Conservation (phyloP, 2,888 invertebrate genomes). For the Argynnis bischoffii region DNA sequence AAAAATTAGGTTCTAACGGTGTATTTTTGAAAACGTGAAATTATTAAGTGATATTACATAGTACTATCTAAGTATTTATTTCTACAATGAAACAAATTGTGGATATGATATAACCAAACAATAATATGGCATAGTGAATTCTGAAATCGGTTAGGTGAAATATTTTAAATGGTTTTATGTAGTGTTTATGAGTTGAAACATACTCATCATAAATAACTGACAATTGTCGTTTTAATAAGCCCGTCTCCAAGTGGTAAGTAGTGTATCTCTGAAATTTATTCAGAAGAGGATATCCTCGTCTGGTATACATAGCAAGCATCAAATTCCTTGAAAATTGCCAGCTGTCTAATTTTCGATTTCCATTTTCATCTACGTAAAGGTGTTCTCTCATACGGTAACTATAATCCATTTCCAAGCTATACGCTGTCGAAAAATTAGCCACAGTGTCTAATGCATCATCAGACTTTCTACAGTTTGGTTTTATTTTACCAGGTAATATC, state of each 20-base stretch:
- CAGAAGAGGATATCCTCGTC: conserved; percentile 54
- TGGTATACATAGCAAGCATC: conserved; percentile 47
- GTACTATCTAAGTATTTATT: conserved; percentile 13
- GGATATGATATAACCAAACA: conserved; percentile 50
- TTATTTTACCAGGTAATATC: conserved; percentile 47
- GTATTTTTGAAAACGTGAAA: too few relatives aligned
- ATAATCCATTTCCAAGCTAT: conserved; percentile 51
- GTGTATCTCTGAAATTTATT: conserved; percentile 50
- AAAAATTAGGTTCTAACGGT: too few relatives aligned
- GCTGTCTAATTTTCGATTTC: conserved; percentile 49
- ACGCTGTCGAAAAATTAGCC: conserved; percentile 47
- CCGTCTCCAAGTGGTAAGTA: conserved; percentile 53
- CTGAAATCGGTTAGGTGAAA: conserved; percentile 48
- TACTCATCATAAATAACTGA: conserved; percentile 43
- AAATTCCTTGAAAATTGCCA: conserved; percentile 47
- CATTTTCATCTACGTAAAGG: conserved; percentile 48
- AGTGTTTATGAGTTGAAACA: conserved; percentile 35
- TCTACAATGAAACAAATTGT: conserved; percentile 52
- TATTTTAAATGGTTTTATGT: conserved; percentile 40
- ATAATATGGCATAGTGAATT: conserved; percentile 51
- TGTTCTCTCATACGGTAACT: conserved; percentile 49
- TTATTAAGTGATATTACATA: background rate
- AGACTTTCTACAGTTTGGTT: conserved; percentile 47
- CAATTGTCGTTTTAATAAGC: conserved; percentile 51
- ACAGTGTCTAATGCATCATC: conserved; percentile 50